phyloP scores from a whole-genome alignment of 2,888 invertebrate species.

The Andrena camellia region DNA sequence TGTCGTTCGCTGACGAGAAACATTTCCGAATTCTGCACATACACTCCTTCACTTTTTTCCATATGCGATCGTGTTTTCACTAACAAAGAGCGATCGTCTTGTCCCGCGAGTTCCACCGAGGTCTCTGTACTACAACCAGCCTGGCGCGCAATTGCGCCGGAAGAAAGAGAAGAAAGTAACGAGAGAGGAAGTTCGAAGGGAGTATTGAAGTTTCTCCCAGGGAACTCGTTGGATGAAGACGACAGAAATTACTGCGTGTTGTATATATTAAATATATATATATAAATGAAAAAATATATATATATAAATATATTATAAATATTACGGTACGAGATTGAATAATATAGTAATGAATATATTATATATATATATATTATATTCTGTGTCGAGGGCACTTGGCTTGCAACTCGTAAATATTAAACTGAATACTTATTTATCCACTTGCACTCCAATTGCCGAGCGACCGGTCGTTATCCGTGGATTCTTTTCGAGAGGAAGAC shows the following conservation, averaged over 20 bases:
- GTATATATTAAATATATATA: constrained; percentile 83
- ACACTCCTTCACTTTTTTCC: constrained; percentile 68
- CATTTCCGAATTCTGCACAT: constrained; percentile 75
- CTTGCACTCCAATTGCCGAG: constrained; percentile 81
- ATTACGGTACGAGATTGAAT: constrained; percentile 81
- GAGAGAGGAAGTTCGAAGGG: constrained; percentile 12
- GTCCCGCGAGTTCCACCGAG: constrained; percentile 56
- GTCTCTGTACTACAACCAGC: neutral
- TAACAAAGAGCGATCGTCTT: constrained; percentile 67
- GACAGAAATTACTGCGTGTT: constrained; percentile 80
- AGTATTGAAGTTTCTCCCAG: neutral
- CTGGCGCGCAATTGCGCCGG: neutral
- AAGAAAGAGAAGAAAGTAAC: constrained; percentile 16
- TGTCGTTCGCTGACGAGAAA: constrained; percentile 64
- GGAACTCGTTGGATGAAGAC: constrained; percentile 61
- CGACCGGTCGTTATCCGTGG: constrained; percentile 82
- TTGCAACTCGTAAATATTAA: constrained; percentile 79
- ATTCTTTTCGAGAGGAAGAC: constrained; percentile 77
- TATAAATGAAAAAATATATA: constrained; percentile 75
- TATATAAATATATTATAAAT: constrained; percentile 82
- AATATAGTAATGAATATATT: constrained; percentile 76
- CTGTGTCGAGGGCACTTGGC: constrained; percentile 80
- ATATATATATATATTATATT: constrained; percentile 67
- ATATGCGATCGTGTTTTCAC: constrained; percentile 73
- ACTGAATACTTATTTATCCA: constrained; percentile 74